Evolutionary conservation across 2,888 invertebrate species (phyloP).

Genomic region (Diachrysia chrysitis): DNA sequence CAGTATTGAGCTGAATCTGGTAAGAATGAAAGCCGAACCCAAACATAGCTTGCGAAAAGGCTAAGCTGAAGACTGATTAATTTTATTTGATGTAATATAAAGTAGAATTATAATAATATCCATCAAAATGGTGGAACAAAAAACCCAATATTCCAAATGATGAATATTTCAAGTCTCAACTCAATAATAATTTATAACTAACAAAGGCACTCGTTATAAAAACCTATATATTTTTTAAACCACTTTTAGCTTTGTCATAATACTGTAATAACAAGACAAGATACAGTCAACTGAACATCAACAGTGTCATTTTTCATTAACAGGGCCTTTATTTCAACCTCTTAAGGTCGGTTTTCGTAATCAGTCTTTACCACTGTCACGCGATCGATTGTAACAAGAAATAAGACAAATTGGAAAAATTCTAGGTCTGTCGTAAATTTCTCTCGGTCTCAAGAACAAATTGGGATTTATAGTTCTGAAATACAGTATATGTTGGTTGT

Average conservation of each 20-base stretch:
- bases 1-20: too few relatives aligned
- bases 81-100: too few relatives aligned
- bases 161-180: too few relatives aligned
- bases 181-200: too few relatives aligned
- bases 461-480: slow-evolving; percentile 36
- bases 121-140: too few relatives aligned
- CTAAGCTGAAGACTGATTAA: too few relatives aligned
- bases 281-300: background rate
- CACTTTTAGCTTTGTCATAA: background rate
- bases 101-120: too few relatives aligned
- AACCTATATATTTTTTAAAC: background rate
- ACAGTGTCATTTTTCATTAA: background rate
- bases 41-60: too few relatives aligned
- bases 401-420: slow-evolving; percentile 37
- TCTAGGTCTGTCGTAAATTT: slow-evolving; percentile 41
- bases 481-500: slow-evolving; percentile 9
- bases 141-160: too few relatives aligned
- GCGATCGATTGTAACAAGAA: slow-evolving; percentile 18
- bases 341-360: background rate
- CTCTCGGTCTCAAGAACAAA: slow-evolving; percentile 21
- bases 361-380: background rate
- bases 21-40: too few relatives aligned
- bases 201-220: background rate
- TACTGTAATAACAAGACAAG: background rate
- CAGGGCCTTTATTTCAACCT: background rate